Evolutionary conservation across 2,888 invertebrate genomes (phyloP), one percentile per base, ranked within the genome.

Genomic region (Oligia latruncula): DNA sequence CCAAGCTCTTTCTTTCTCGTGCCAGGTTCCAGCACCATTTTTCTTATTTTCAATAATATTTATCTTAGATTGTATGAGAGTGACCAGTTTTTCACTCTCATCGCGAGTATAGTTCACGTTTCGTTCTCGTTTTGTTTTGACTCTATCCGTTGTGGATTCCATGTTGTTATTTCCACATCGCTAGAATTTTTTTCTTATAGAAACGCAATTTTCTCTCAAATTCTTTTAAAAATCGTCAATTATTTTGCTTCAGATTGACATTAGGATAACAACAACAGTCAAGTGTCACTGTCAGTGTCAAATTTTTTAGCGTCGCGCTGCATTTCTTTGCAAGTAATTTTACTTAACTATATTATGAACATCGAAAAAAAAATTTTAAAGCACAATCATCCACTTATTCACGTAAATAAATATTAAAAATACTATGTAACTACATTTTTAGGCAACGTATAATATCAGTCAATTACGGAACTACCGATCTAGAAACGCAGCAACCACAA

Each of bases 21-120:
- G 58, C 81, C 64, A 81, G 40, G 70, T 74, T n/a, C 35, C 55
- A 13, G 74, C 17, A 58, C 60, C 70, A 52, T 40, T 81, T 60
- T 70, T 81, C 55, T 81, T 81, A 74, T 40, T 80, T 67, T 80
- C 80, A 55, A 82, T 66, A 9, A 72, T 73, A 52, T 72, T 49
- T 73, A 67, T 73, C 40, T 72, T 80, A 3, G 72, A 4, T 35
- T 62, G 46, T 62, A 72, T 1, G n/a, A 80, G 68, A 29, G 67
- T 15, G 5, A 80, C 23, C 11, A 80, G 72, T 46, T 60, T 46
- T 35, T 80, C 67, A 20, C 4, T 80, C 20, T 80, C 80, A 23
- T 80, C 60, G 11, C 17, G 67, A 49, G 80, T 62, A 67, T 80
- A 80, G 60, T 80, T 80, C 6, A 55, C 52, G 1, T 55, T 74